phyloP scores from a whole-genome alignment of 2,888 invertebrate species.

The Plemyria rubiginata region DNA sequence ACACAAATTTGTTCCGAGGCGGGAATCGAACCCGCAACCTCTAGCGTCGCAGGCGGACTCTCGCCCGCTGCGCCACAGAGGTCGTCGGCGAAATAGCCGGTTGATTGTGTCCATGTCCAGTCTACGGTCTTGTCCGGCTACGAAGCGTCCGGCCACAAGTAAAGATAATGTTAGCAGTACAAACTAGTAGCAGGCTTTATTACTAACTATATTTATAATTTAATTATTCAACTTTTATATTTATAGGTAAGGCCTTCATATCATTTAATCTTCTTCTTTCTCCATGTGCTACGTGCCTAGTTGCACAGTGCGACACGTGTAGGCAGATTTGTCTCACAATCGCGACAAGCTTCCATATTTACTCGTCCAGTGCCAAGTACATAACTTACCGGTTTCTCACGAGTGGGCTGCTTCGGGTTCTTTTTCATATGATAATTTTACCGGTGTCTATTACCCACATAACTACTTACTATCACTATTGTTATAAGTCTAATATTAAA shows the following conservation, averaged over 20 bases:
- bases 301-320: constrained; percentile 51
- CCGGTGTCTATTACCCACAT: constrained; percentile 62
- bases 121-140: background rate
- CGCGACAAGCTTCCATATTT: constrained; percentile 81
- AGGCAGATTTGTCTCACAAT: constrained; percentile 77
- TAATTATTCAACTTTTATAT: too few species aligned
- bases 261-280: background rate
- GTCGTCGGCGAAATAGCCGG: background rate
- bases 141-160: background rate
- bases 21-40: too few species aligned
- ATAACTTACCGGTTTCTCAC: constrained; percentile 73
- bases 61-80: too few species aligned
- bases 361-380: constrained; percentile 70
- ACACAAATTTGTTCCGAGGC: too few species aligned
- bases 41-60: too few species aligned
- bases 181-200: too few species aligned
- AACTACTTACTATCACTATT: constrained; percentile 33
- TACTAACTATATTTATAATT: too few species aligned
- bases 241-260: too few species aligned
- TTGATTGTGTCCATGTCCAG: background rate
- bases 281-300: constrained; percentile 6
- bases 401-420: constrained; percentile 76
- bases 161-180: background rate
- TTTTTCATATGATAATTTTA: constrained; percentile 71
- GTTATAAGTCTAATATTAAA: constrained; percentile 36